These are phyloP conservation scores for Polypedilum vanderplanki DNA, from an alignment of 1,140 invertebrate species.

Conservation along the genomic window DNA sequence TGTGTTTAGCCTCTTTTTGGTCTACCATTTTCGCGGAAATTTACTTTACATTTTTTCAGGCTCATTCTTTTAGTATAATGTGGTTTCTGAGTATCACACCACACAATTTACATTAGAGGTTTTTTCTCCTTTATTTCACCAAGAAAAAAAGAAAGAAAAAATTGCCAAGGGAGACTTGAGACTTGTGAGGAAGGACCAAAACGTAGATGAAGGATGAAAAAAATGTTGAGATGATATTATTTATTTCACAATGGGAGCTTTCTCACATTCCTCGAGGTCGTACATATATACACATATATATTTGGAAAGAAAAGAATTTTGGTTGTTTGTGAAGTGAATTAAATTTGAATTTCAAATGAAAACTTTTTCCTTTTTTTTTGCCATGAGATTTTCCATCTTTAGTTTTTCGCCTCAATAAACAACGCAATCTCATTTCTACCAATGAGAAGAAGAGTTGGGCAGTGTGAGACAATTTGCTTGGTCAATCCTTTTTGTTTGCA, in stretches of 20 bases:
- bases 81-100: not conserved
- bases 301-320: not conserved
- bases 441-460: no score
- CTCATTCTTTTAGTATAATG: not conserved
- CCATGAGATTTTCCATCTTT: slow-evolving; percentile 11
- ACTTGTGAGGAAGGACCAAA: not conserved
- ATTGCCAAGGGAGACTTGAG: no score
- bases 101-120: not conserved
- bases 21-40: not conserved
- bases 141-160: no score
- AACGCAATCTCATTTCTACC: not conserved
- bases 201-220: not conserved
- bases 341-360: slow-evolving; percentile 20
- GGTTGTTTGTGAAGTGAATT: slow-evolving; percentile 17
- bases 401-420: slow-evolving; percentile 17
- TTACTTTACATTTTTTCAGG: not conserved
- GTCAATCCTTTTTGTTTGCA: no score
- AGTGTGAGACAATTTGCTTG: no score
- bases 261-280: not conserved
- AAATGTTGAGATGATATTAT: not conserved
- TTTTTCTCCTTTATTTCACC: not conserved
- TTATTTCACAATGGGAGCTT: slow-evolving; percentile 16
- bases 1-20: not conserved
- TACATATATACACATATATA: slow-evolving; percentile 3
- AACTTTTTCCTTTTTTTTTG: not conserved